These are phyloP conservation scores for Coremacera marginata DNA, from an alignment of 2,888 invertebrate species.

Conservation along the genomic window DNA sequence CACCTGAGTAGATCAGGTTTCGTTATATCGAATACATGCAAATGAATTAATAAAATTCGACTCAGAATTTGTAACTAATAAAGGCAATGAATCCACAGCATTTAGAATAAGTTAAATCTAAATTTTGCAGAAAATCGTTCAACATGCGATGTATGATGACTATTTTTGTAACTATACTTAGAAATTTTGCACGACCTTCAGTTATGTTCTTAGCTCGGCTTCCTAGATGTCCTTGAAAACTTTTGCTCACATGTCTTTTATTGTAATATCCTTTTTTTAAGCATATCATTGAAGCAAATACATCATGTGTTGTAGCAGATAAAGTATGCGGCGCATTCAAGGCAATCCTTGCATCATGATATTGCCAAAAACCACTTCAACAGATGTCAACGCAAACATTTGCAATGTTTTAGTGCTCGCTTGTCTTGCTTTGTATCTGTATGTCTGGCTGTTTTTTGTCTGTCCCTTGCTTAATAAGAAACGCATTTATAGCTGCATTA, in stretches of 20 bases:
- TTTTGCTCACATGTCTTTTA: not conserved
- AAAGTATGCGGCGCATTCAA: not conserved
- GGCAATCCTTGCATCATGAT: not conserved
- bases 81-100: too few relatives aligned
- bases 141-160: too few relatives aligned
- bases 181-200: not conserved
- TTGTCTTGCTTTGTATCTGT: not conserved
- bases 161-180: too few relatives aligned
- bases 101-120: too few relatives aligned
- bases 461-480: constrained; percentile 40
- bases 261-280: not conserved
- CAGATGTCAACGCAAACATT: constrained; percentile 46
- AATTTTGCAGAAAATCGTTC: too few relatives aligned
- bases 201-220: not conserved
- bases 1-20: too few relatives aligned
- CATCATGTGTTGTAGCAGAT: not conserved
- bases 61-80: too few relatives aligned
- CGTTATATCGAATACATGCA: too few relatives aligned
- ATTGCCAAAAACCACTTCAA: constrained; percentile 37
- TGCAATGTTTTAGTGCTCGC: constrained; percentile 32
- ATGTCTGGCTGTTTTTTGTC: not conserved
- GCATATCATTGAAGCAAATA: not conserved
- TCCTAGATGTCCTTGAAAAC: not conserved
- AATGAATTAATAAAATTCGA: too few relatives aligned
- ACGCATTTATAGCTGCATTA: constrained; percentile 38